A percentile compares a stretch with the other conserved stretches of the same genome.
These are phyloP conservation scores for Polyodon spathula DNA, from an alignment of 2,113 vertebrate species.

Conservation along the genomic window DNA sequence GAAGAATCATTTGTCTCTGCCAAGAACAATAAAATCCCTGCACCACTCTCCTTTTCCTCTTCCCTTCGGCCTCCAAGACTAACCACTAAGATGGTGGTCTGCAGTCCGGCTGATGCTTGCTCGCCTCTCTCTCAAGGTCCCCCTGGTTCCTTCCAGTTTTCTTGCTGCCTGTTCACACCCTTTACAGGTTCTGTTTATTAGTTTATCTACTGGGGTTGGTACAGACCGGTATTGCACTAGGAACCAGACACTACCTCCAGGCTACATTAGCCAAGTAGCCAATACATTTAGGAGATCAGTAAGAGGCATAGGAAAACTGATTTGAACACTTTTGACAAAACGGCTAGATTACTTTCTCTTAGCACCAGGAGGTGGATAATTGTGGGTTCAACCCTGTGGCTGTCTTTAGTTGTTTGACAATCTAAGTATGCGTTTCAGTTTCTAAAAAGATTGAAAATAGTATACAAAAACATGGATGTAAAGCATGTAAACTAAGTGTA, in stretches of 20 bases:
- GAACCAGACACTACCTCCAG: conserved; percentile 15
- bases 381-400: no score
- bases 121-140: conserved; percentile 65
- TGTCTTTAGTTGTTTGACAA: no score
- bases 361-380: no score
- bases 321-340: no score
- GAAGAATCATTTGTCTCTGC: conserved; percentile 64
- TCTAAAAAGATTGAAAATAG: no score
- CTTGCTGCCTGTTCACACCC: conserved; percentile 49
- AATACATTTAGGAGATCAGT: no score
- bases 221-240: conserved; percentile 28
- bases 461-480: no score
- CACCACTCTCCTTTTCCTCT: conserved; percentile 56
- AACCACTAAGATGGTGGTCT: conserved; percentile 72
- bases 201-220: conserved; percentile 42
- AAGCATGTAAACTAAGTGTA: no score
- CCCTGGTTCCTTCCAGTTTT: conserved; percentile 49
- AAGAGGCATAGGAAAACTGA: no score
- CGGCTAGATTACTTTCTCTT: no score
- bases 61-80: conserved; percentile 55
- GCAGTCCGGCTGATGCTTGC: conserved; percentile 57
- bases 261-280: neutral
- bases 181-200: conserved; percentile 44
- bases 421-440: no score
- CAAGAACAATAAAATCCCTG: conserved; percentile 63